These are phyloP conservation scores for Thinocorus orbignyianus DNA, from an alignment of 2,113 vertebrate genomes.

Conservation along the genomic window DNA sequence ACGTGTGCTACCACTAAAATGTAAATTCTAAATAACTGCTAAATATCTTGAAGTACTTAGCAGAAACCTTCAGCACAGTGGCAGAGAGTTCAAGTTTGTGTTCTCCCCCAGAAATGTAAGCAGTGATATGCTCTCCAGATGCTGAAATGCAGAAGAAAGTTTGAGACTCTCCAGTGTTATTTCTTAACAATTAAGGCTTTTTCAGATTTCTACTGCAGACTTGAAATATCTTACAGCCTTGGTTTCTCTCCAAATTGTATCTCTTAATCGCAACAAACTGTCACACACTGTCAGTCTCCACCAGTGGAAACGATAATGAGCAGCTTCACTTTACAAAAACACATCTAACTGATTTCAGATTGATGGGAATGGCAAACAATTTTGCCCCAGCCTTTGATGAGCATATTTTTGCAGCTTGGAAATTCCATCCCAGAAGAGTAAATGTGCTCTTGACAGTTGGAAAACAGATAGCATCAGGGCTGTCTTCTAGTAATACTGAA, in stretches of 20 bases:
- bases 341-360: constrained; percentile 42
- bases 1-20: background rate
- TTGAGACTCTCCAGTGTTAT: background rate
- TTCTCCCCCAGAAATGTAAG: background rate
- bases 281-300: constrained; percentile 52
- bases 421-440: background rate
- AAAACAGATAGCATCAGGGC: background rate
- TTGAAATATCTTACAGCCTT: constrained; percentile 35
- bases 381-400: constrained; percentile 36
- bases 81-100: background rate
- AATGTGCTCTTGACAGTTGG: background rate
- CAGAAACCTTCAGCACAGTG: background rate
- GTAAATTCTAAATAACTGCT: background rate
- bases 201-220: background rate
- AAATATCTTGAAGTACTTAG: background rate
- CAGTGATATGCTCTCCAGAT: background rate
- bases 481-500: background rate
- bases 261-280: constrained; percentile 60
- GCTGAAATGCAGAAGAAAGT: background rate
- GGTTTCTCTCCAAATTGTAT: constrained; percentile 9
- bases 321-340: constrained; percentile 49
- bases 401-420: constrained; percentile 17
- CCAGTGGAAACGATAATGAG: constrained; percentile 48
- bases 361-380: constrained; percentile 38
- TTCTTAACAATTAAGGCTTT: background rate